Conservation (phyloP, 2,113 vertebrate species). For the Nibea albiflora region DNA sequence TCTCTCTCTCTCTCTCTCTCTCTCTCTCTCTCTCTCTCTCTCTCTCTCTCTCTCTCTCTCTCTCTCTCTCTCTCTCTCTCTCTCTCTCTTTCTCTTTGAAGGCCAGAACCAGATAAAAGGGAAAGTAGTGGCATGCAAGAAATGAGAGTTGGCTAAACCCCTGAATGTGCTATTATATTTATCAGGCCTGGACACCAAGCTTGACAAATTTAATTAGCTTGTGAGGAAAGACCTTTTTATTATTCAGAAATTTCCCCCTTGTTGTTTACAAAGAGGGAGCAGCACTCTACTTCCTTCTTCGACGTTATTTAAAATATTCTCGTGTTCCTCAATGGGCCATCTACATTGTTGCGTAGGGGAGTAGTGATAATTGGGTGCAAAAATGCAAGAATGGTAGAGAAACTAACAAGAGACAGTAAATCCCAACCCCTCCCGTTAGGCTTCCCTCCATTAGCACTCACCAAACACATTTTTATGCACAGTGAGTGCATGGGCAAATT, state of each 20-base stretch:
- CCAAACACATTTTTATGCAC: no score
- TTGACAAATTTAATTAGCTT: slow-evolving; percentile 61
- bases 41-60: slow-evolving; percentile 4
- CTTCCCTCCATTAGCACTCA: no score
- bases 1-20: slow-evolving; percentile 1
- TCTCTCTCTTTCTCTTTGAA: slow-evolving; percentile 50
- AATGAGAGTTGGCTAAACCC: slow-evolving; percentile 46
- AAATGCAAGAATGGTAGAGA: no score
- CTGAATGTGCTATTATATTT: slow-evolving; percentile 49
- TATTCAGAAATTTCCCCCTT: slow-evolving; percentile 20
- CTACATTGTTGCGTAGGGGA: slow-evolving; percentile 5
- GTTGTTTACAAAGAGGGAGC: slow-evolving; percentile 24
- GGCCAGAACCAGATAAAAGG: slow-evolving; percentile 51
- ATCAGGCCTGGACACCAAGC: slow-evolving; percentile 48
- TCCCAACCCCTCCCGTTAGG: no score
- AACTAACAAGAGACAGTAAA: no score
- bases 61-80: slow-evolving; percentile 10
- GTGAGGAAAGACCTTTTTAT: slow-evolving; percentile 45
- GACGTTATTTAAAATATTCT: slow-evolving; percentile 25
- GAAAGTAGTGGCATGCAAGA: slow-evolving; percentile 38
- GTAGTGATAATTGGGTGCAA: background rate
- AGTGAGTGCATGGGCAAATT: no score
- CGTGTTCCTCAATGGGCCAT: slow-evolving; percentile 23
- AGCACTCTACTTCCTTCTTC: slow-evolving; percentile 32
- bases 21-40: slow-evolving; percentile 15